Percentiles rank a stretch among this genome's conserved stretches.
phyloP scores from a whole-genome alignment of 2,113 vertebrate genomes.

The Oryzias curvinotus region DNA sequence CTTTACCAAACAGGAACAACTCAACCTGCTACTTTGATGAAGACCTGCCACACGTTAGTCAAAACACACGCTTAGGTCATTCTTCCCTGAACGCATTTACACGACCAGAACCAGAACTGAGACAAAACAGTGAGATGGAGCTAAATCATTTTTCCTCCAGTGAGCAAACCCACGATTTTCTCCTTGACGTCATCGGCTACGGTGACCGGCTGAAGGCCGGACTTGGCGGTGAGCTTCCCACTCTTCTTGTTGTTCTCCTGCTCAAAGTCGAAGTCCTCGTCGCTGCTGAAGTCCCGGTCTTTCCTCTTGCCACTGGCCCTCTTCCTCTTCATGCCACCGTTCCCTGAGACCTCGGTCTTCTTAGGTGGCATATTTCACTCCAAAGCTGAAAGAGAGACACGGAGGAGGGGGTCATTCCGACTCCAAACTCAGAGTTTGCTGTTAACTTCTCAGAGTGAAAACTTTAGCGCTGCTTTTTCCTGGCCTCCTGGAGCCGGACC shows the following conservation, averaged over 20 bases:
- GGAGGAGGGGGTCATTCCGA: background rate
- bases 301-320: conserved; percentile 74
- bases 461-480: no score
- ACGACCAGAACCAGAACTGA: background rate
- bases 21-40: background rate
- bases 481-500: no score
- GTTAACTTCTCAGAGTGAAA: no score
- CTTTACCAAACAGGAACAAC: background rate
- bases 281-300: conserved; percentile 81
- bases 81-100: no score
- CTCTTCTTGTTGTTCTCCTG: conserved; percentile 83
- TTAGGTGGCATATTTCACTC: conserved; percentile 78
- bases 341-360: conserved; percentile 80
- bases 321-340: conserved; percentile 79
- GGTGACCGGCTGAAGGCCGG: conserved; percentile 78
- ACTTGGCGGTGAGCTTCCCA: conserved; percentile 72
- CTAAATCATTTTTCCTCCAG: background rate
- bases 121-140: background rate
- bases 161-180: conserved; percentile 81
- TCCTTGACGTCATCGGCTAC: conserved; percentile 88
- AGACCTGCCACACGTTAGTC: background rate
- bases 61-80: no score
- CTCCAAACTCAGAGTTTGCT: no score
- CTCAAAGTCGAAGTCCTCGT: conserved; percentile 81
- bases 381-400: conserved; percentile 15